Conservation (phyloP, 2,797 vertebrate genomes). For the Poecilia velifera region DNA sequence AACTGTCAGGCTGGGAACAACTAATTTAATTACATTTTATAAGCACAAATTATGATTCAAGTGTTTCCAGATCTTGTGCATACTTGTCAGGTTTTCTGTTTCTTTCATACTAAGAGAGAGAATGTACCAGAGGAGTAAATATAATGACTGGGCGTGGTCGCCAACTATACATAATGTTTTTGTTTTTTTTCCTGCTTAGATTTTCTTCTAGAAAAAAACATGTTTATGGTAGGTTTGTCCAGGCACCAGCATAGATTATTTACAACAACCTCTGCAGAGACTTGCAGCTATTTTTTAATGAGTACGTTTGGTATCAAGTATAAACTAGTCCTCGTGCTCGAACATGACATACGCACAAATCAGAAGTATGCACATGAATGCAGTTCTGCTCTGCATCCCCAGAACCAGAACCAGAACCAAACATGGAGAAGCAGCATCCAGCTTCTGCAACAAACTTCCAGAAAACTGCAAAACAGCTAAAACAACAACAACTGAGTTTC, state of each 20-base stretch:
- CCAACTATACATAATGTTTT: not conserved
- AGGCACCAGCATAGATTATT: not conserved
- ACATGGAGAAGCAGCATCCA: too few species aligned
- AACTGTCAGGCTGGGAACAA: constrained; percentile 26
- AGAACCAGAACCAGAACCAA: too few species aligned
- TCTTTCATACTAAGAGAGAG: constrained; percentile 25
- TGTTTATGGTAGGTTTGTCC: not conserved
- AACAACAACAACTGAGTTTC: too few species aligned
- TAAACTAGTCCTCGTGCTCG: not conserved
- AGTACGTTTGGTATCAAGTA: not conserved
- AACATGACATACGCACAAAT: constrained; percentile 15
- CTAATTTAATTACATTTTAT: constrained; percentile 52
- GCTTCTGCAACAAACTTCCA: too few species aligned
- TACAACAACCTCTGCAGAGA: not conserved
- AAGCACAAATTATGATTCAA: constrained; percentile 51
- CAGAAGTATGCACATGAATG: constrained; percentile 11
- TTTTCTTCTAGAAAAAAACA: not conserved
- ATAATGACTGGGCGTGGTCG: constrained; percentile 23
- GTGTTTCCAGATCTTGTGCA: constrained; percentile 60
- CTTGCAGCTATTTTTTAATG: not conserved
- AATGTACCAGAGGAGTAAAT: constrained; percentile 16
- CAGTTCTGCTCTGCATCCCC: too few species aligned
- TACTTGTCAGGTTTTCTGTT: constrained; percentile 58
- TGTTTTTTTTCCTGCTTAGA: constrained; percentile 1
- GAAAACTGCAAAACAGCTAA: too few species aligned